Conservation (phyloP, 2,797 vertebrate genomes). For the Anableps anableps region DNA sequence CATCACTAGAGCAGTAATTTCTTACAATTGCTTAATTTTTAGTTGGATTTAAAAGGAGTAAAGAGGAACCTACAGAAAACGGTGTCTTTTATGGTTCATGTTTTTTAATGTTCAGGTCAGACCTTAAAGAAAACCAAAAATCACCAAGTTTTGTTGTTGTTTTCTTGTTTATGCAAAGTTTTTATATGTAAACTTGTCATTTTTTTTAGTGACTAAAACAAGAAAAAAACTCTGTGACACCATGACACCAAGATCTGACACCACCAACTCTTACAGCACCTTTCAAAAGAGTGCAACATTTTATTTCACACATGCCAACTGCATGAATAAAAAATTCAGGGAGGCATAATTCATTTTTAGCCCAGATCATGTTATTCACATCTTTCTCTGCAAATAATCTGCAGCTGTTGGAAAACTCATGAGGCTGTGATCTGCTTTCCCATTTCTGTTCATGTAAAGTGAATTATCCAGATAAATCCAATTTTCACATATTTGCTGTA, state of each 20-base stretch:
- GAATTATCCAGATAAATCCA: slow-evolving; percentile 39
- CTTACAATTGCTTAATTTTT: not conserved
- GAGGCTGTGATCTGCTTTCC: slow-evolving; percentile 19
- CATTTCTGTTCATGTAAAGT: slow-evolving; percentile 24
- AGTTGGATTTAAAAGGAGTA: not conserved
- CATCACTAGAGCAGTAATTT: not conserved
- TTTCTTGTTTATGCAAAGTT: not conserved
- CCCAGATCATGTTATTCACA: slow-evolving; percentile 3
- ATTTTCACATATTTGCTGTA: slow-evolving; percentile 54
- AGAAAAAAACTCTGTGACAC: too few relatives aligned
- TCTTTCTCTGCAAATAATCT: slow-evolving; percentile 12
- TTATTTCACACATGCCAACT: not conserved
- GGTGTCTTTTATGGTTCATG: not conserved
- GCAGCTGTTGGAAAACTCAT: slow-evolving; percentile 11
- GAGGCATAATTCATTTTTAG: not conserved
- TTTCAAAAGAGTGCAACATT: not conserved
- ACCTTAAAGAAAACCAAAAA: not conserved
- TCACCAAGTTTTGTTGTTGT: not conserved
- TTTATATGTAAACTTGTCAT: not conserved
- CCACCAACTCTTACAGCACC: not conserved
- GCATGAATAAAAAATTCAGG: not conserved
- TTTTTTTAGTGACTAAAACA: not conserved
- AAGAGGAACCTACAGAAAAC: not conserved
- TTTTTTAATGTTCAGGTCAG: not conserved
- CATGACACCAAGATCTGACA: not conserved